Evolutionary conservation across 2,888 invertebrate species (phyloP).

Genomic region (Macrosiphum euphorbiae): DNA sequence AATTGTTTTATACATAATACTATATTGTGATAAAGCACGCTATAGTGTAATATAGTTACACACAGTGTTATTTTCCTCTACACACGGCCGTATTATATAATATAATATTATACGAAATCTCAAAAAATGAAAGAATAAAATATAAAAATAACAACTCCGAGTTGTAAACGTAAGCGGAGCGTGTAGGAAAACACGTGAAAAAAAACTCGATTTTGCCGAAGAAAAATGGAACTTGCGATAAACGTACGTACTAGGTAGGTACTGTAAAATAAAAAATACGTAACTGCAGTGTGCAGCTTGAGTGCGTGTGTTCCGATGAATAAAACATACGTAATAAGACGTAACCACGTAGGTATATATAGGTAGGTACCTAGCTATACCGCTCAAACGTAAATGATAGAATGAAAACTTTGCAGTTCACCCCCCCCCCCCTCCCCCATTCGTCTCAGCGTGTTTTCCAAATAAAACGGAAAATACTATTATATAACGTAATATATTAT

Average conservation of each 20-base stretch:
- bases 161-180: neutral
- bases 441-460: neutral
- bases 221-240: constrained; percentile 11
- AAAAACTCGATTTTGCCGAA: neutral
- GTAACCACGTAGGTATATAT: neutral
- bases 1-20: neutral
- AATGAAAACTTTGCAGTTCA: neutral
- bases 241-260: neutral
- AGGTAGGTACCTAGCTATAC: neutral
- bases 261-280: neutral
- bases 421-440: neutral
- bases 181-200: neutral
- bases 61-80: neutral
- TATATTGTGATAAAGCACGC: neutral
- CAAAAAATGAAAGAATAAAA: neutral
- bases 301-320: neutral
- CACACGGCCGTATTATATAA: neutral
- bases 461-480: neutral
- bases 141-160: neutral
- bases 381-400: constrained; percentile 20
- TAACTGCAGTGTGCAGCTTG: neutral
- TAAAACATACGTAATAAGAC: constrained; percentile 10
- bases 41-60: neutral
- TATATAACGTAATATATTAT: neutral
- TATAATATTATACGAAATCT: neutral